Evolutionary conservation across 2,888 invertebrate species (phyloP).

Genomic region (Agonopterix heracliana): DNA sequence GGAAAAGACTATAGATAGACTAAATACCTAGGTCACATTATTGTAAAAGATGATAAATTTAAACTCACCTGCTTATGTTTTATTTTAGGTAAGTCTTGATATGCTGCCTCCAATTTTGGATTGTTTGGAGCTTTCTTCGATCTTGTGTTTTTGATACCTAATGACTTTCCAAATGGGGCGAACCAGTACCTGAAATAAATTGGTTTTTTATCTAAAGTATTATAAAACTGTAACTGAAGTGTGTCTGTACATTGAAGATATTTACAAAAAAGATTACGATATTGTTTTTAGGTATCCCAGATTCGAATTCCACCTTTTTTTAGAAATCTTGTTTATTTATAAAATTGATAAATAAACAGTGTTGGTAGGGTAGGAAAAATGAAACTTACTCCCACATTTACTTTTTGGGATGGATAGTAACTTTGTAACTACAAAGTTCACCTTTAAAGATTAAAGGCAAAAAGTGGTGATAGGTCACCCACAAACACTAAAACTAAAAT

Average conservation of each 20-base stretch:
- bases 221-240: too few species aligned
- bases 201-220: not conserved
- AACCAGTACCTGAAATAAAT: slow-evolving; percentile 82
- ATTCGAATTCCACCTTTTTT: too few species aligned
- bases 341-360: too few species aligned
- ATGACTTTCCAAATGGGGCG: slow-evolving; percentile 85
- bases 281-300: too few species aligned
- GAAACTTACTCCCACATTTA: not conserved
- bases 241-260: too few species aligned
- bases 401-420: not conserved
- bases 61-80: slow-evolving; percentile 85
- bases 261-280: too few species aligned
- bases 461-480: too few species aligned
- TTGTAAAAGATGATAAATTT: not conserved
- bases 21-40: not conserved
- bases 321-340: too few species aligned
- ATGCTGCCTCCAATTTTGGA: slow-evolving; percentile 86
- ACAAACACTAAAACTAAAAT: too few species aligned
- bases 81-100: slow-evolving; percentile 79
- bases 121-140: slow-evolving; percentile 84
- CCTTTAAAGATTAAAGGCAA: too few species aligned
- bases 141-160: slow-evolving; percentile 88
- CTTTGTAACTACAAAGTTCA: too few species aligned
- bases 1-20: too few species aligned
- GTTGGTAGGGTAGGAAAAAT: not conserved